Evolutionary conservation across 2,797 vertebrate species (phyloP), one percentile per base, ranked within the genome.

Genomic region (Cetoscarus ocellatus): DNA sequence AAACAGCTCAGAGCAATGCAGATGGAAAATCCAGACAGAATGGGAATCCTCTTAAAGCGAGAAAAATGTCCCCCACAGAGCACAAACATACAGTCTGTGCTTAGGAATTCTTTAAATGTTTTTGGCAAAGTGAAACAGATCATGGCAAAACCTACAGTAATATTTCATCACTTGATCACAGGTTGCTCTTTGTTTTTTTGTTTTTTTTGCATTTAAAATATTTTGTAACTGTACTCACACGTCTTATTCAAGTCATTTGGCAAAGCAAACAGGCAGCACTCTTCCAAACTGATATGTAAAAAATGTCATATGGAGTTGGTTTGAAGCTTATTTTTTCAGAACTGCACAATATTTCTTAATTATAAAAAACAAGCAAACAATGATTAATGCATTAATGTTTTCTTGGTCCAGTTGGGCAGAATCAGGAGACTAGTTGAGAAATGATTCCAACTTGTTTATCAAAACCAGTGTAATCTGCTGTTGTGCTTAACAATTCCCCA

Each of bases 11-110:
- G 17, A 67, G 61, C 19, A 0, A 38, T 17, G 52, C 71, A 70
- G 76, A 88, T 54, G 75, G 67, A 73, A 56, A 47, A 49, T 66
- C 19, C 35, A 61, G 13, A 52, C 27, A 55, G 67, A 69, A 39
- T 35, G 19, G 36, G 3, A 42, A 53, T 43, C 35, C 34, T 63
- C 51, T 13, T 66, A 69, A 72, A 67, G 15, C 10, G 34, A 54
- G 40, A 38, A 10, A 48, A 69, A 49, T 49, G 48, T 44, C 61
- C 38, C 61, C 38, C 8, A 54, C 27, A 63, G 67, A 67, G 10
- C 58, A 2, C 18, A 53, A 12, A n/a, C 43, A 45, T 59, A 34
- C 40, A 67, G 61, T 7, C n/a, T 6, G n/a, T 49, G 38, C 62
- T 66, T 51, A 51, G 9, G 44, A 69, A 53, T 45, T 47, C 45